Evolutionary conservation across 1,140 invertebrate species (phyloP).

Genomic region (Achatina immaculata): DNA sequence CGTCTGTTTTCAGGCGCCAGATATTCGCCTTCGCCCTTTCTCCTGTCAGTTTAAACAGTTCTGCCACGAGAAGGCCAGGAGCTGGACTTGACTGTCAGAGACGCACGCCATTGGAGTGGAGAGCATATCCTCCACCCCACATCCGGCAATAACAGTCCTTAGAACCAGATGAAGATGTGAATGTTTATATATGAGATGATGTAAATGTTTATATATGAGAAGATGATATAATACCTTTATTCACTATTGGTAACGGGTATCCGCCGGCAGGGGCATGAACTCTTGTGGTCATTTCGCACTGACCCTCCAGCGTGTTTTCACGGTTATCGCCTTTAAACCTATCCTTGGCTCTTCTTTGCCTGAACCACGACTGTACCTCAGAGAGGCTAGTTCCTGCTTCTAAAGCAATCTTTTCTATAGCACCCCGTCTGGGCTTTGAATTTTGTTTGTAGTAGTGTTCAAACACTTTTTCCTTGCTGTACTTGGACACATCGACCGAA

Average conservation of each 20-base stretch:
- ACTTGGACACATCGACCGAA: background rate
- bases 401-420: slow-evolving; percentile 35
- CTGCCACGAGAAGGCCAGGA: too few relatives aligned
- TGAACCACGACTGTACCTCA: slow-evolving; percentile 37
- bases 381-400: slow-evolving; percentile 25
- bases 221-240: slow-evolving; percentile 42
- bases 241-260: slow-evolving; percentile 47
- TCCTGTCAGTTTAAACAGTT: too few relatives aligned
- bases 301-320: too few relatives aligned
- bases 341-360: background rate
- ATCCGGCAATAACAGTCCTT: too few relatives aligned
- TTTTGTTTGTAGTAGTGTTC: background rate
- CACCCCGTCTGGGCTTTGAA: slow-evolving; percentile 32
- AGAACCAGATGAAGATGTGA: too few relatives aligned
- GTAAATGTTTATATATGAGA: too few relatives aligned
- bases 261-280: slow-evolving; percentile 36
- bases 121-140: too few relatives aligned
- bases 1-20: too few relatives aligned
- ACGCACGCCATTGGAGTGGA: too few relatives aligned
- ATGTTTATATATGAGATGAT: too few relatives aligned
- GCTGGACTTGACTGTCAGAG: too few relatives aligned
- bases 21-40: too few relatives aligned
- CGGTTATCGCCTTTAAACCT: background rate
- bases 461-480: background rate
- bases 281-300: background rate